Conservation (phyloP, 2,888 invertebrate species). For the Nephrotoma appendiculata region DNA sequence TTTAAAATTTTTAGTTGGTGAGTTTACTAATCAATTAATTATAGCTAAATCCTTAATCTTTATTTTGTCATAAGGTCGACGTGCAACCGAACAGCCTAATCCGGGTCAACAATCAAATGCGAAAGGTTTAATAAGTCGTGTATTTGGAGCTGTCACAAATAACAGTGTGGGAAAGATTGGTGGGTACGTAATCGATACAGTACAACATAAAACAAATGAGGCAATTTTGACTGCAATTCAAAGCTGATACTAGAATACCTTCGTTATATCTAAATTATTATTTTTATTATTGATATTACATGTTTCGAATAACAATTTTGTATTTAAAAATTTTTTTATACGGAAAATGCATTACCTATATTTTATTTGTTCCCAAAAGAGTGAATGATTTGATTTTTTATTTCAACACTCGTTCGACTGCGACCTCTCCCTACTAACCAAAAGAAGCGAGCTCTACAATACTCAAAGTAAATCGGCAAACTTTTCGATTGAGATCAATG, state of each 20-base stretch:
- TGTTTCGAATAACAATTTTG: neutral
- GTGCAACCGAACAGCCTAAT: constrained; percentile 15
- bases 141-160: constrained; percentile 37
- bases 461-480: no score
- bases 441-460: no score
- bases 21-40: constrained; percentile 9
- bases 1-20: constrained; percentile 41
- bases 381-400: no score
- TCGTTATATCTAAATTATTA: constrained; percentile 8
- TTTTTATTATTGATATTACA: neutral
- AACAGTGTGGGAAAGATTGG: constrained; percentile 42
- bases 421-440: no score
- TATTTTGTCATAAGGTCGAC: constrained; percentile 9
- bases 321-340: neutral
- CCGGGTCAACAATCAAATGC: constrained; percentile 23
- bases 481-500: no score
- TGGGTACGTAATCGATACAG: constrained; percentile 40
- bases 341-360: neutral
- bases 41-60: neutral
- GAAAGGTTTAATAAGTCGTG: constrained; percentile 37
- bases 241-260: constrained; percentile 8
- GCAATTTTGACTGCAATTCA: constrained; percentile 18
- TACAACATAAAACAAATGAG: constrained; percentile 39
- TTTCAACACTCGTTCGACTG: no score
- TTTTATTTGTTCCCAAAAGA: no score